Percentiles rank a stretch among this genome's conserved stretches.
phyloP scores from a whole-genome alignment of 2,888 invertebrate species.

The Ennomos quercinarius region DNA sequence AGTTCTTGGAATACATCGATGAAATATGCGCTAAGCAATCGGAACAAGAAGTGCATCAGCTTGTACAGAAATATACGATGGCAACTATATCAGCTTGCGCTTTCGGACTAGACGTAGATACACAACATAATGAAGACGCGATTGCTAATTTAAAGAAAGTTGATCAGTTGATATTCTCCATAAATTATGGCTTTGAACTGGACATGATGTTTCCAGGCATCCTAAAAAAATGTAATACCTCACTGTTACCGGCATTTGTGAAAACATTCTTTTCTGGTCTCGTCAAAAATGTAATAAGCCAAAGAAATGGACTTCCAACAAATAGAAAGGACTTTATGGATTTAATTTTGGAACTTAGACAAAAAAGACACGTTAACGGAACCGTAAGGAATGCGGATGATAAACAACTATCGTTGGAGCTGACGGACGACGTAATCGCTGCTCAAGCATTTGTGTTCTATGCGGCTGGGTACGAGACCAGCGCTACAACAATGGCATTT shows the following conservation, averaged over 20 bases:
- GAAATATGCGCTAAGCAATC: conserved; percentile 29
- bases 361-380: conserved; percentile 45
- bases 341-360: conserved; percentile 55
- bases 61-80: conserved; percentile 55
- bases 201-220: conserved; percentile 60
- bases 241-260: conserved; percentile 45
- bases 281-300: conserved; percentile 43
- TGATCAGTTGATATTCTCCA: conserved; percentile 37
- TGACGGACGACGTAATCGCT: conserved; percentile 59
- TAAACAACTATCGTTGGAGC: conserved; percentile 40
- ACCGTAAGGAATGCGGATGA: conserved; percentile 36
- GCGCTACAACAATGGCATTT: conserved; percentile 66
- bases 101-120: conserved; percentile 56
- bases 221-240: conserved; percentile 46
- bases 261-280: conserved; percentile 48
- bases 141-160: conserved; percentile 35
- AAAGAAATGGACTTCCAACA: conserved; percentile 52
- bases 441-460: conserved; percentile 75
- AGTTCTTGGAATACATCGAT: conserved; percentile 47
- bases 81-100: conserved; percentile 55
- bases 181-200: conserved; percentile 43
- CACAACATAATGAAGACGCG: conserved; percentile 32
- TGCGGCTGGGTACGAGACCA: conserved; percentile 74
- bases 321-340: conserved; percentile 63
- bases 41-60: conserved; percentile 47